Conservation (phyloP, 2,113 vertebrate genomes). For the Chelonoidis abingdonii region DNA sequence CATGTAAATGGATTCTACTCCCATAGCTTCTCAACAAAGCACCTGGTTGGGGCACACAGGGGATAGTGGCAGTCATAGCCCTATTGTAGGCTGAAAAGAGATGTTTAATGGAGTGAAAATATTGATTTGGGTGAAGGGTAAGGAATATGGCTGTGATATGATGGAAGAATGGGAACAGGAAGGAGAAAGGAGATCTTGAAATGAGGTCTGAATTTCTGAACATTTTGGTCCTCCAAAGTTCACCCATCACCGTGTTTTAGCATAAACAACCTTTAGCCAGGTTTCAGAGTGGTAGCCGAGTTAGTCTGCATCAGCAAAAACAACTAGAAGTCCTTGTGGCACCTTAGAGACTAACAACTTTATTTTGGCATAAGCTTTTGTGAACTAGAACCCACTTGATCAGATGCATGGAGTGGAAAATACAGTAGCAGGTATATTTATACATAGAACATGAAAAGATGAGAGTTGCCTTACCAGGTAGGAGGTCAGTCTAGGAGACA, state of each 20-base stretch:
- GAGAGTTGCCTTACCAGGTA: too few relatives aligned
- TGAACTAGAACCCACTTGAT: too few relatives aligned
- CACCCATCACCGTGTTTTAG: neutral
- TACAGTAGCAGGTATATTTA: too few relatives aligned
- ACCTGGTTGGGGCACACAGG: constrained; percentile 45
- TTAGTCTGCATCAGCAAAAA: too few relatives aligned
- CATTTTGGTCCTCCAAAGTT: rapidly evolving
- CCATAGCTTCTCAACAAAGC: neutral
- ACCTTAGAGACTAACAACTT: too few relatives aligned
- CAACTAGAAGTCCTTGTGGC: too few relatives aligned
- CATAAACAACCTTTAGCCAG: neutral
- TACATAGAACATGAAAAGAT: too few relatives aligned
- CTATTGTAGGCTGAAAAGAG: neutral
- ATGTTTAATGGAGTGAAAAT: neutral
- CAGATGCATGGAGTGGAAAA: too few relatives aligned
- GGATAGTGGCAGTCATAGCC: constrained; percentile 21
- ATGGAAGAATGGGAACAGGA: neutral
- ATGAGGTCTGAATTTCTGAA: neutral
- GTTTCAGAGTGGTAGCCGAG: too few relatives aligned
- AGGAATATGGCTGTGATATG: neutral
- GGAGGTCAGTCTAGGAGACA: too few relatives aligned
- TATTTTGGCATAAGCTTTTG: too few relatives aligned
- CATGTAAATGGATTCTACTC: constrained; percentile 42
- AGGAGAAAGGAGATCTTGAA: neutral
- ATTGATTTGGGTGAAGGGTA: neutral